Percentiles rank a stretch among this genome's conserved stretches.
Evolutionary conservation across 2,113 vertebrate species (phyloP).

Genomic region (Megaceryle maxima): DNA sequence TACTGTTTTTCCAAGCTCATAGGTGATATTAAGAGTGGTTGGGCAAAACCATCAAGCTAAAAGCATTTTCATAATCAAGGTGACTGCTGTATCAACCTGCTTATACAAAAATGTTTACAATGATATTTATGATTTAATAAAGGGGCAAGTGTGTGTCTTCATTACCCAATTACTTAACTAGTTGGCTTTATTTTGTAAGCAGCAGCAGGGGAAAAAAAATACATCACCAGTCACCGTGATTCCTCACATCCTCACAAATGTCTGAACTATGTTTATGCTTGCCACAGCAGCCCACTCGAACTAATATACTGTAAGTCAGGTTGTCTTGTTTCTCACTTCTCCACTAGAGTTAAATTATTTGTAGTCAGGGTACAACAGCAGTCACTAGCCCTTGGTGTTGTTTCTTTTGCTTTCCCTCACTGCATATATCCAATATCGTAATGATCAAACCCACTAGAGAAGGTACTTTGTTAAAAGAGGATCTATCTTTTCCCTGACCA

Average conservation of each 20-base stretch:
- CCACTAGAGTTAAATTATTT: neutral
- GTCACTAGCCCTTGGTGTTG: neutral
- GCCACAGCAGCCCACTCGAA: neutral
- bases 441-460: neutral
- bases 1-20: neutral
- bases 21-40: neutral
- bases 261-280: neutral
- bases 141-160: neutral
- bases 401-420: neutral
- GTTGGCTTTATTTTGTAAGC: neutral
- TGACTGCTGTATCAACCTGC: neutral
- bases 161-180: neutral
- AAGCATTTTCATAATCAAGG: neutral
- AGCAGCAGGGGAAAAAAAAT: neutral
- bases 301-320: neutral
- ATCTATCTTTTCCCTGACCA: neutral
- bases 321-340: neutral
- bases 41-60: neutral
- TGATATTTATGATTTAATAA: neutral
- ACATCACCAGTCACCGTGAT: neutral
- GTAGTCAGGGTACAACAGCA: neutral
- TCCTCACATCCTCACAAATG: neutral
- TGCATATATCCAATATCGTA: neutral
- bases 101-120: neutral
- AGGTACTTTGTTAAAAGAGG: neutral